Conservation (phyloP, 2,113 vertebrate species). For the Danio rerio region DNA sequence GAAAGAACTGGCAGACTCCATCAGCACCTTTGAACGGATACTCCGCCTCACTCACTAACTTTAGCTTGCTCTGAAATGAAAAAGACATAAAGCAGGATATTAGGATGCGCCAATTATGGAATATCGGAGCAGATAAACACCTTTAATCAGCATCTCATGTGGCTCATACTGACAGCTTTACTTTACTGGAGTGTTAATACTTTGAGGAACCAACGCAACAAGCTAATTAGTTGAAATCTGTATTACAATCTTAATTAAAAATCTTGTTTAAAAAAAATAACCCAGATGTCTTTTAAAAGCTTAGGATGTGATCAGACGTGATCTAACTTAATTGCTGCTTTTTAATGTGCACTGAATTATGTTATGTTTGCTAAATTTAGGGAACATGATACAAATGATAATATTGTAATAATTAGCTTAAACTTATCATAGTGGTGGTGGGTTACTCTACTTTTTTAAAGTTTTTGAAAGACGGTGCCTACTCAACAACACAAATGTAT, state of each 20-base stretch:
- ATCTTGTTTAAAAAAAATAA: not conserved
- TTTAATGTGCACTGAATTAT: not conserved
- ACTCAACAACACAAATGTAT: too few species aligned
- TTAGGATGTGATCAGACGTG: not conserved
- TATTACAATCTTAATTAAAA: not conserved
- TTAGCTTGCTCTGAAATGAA: conserved; percentile 79
- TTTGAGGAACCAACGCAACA: not conserved
- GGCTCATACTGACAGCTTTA: not conserved
- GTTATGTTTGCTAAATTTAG: not conserved
- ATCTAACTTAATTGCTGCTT: not conserved
- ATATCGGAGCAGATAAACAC: not conserved
- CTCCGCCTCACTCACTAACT: conserved; percentile 82
- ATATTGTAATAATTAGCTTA: not conserved
- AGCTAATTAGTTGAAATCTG: not conserved
- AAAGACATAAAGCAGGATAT: conserved; percentile 49
- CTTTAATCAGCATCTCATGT: not conserved
- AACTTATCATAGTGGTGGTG: not conserved
- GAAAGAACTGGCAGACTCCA: conserved; percentile 85
- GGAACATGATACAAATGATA: not conserved
- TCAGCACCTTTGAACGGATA: conserved; percentile 86
- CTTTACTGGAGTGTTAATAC: not conserved
- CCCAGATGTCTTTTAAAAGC: not conserved
- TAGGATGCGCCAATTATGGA: not conserved
- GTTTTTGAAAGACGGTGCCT: not conserved
- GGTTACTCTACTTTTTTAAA: not conserved